phyloP scores from a whole-genome alignment of 1,140 invertebrate species.

The Dryas iulia region DNA sequence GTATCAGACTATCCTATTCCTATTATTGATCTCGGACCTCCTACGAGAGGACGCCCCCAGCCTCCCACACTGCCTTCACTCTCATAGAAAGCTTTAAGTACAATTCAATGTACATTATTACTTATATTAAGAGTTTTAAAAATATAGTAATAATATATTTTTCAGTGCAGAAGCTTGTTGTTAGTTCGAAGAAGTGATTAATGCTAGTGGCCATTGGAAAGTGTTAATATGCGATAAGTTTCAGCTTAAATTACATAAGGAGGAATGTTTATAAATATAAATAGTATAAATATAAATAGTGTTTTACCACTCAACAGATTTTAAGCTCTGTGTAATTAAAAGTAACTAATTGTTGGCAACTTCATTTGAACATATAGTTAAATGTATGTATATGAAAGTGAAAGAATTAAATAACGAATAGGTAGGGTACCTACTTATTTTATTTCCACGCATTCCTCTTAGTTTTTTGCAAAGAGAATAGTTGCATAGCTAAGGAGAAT shows the following conservation, averaged over 20 bases:
- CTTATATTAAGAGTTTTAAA: neutral
- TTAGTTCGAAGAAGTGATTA: neutral
- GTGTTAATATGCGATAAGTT: neutral
- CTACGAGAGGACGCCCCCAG: slow-evolving; percentile 3
- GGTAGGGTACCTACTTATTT: too few relatives aligned
- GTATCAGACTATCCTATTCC: neutral
- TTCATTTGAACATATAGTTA: too few relatives aligned
- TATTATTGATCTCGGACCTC: slow-evolving; percentile 18
- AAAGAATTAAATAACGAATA: too few relatives aligned
- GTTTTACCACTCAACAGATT: too few relatives aligned
- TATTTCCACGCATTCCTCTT: too few relatives aligned
- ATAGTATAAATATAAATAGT: neutral
- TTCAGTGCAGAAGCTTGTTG: neutral
- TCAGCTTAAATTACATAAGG: neutral
- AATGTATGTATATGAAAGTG: too few relatives aligned
- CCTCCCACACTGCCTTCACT: slow-evolving; percentile 12
- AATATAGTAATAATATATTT: too few relatives aligned
- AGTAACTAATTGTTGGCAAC: too few relatives aligned
- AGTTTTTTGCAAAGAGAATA: too few relatives aligned
- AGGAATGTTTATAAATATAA: neutral
- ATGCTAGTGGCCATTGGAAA: neutral
- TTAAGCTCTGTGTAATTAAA: too few relatives aligned
- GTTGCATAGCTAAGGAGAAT: too few relatives aligned
- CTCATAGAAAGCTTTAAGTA: slow-evolving; percentile 12
- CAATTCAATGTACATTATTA: slow-evolving; percentile 5